Evolutionary conservation across 2,797 vertebrate species (phyloP).

Genomic region (Jordanella pulchra): DNA sequence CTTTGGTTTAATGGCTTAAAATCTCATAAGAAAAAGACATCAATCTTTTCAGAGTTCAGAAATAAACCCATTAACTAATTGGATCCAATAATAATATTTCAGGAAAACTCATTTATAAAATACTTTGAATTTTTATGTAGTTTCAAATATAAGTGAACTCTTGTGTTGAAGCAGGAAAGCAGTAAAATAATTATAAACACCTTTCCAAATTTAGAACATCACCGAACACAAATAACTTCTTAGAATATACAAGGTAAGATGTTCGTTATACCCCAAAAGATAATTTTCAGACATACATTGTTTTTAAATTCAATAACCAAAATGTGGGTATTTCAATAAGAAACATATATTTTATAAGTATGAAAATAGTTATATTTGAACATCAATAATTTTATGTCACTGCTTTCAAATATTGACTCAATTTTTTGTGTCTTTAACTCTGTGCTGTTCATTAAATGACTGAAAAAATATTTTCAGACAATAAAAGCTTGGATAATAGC

Average conservation of each 20-base stretch:
- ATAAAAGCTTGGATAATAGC: background rate
- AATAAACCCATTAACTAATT: constrained; percentile 80
- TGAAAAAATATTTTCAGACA: constrained; percentile 2
- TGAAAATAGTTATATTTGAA: too few species aligned
- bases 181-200: constrained; percentile 10
- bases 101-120: constrained; percentile 66
- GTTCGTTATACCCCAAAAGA: background rate
- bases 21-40: constrained; percentile 70
- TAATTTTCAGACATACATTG: constrained; percentile 1
- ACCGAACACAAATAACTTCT: background rate
- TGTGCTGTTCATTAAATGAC: background rate
- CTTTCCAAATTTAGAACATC: constrained; percentile 8
- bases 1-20: constrained; percentile 72
- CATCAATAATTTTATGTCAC: too few species aligned
- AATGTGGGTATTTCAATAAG: background rate
- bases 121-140: constrained; percentile 53
- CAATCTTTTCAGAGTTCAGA: constrained; percentile 65
- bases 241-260: background rate
- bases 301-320: constrained; percentile 1
- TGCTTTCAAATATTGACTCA: background rate
- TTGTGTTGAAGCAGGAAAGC: background rate
- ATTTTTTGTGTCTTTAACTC: background rate
- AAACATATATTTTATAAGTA: too few species aligned
- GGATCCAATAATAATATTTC: constrained; percentile 68
- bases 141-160: background rate